phyloP scores from a whole-genome alignment of 2,888 invertebrate genomes.

The Hybos culiciformis region DNA sequence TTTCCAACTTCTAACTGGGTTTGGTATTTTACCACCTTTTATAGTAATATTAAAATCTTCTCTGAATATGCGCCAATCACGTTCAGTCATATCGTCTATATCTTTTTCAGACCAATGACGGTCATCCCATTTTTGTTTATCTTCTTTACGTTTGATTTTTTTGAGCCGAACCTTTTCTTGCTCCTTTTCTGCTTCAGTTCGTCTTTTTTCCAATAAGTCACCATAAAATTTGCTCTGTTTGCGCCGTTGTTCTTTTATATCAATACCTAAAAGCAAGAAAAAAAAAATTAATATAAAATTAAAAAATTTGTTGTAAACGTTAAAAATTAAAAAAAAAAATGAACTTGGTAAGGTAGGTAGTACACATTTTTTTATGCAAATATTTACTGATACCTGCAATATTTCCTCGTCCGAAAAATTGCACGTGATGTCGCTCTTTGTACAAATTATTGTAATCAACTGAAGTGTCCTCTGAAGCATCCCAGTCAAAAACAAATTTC shows the following conservation, averaged over 20 bases:
- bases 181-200: conserved; percentile 93
- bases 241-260: conserved; percentile 88
- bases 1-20: conserved; percentile 89
- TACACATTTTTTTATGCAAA: background rate
- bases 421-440: conserved; percentile 92
- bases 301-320: no score
- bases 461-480: conserved; percentile 96
- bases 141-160: conserved; percentile 88
- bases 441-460: conserved; percentile 95
- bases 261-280: no score
- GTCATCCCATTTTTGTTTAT: conserved; percentile 98
- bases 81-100: conserved; percentile 89
- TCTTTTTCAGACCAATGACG: conserved; percentile 97
- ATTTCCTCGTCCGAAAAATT: conserved; percentile 96
- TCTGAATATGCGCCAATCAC: conserved; percentile 99
- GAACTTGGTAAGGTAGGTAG: no score
- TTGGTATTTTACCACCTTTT: conserved; percentile 93
- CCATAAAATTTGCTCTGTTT: conserved; percentile 97
- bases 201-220: conserved; percentile 80
- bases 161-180: conserved; percentile 88
- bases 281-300: conserved; percentile 1
- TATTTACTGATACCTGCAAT: conserved; percentile 45
- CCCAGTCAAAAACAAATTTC: conserved; percentile 99
- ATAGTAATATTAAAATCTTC: conserved; percentile 99
- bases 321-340: no score